A percentile compares a stretch with the other conserved stretches of the same genome.
These are phyloP conservation scores for Dasypogon diadema DNA, from an alignment of 2,888 invertebrate species.

Conservation along the genomic window DNA sequence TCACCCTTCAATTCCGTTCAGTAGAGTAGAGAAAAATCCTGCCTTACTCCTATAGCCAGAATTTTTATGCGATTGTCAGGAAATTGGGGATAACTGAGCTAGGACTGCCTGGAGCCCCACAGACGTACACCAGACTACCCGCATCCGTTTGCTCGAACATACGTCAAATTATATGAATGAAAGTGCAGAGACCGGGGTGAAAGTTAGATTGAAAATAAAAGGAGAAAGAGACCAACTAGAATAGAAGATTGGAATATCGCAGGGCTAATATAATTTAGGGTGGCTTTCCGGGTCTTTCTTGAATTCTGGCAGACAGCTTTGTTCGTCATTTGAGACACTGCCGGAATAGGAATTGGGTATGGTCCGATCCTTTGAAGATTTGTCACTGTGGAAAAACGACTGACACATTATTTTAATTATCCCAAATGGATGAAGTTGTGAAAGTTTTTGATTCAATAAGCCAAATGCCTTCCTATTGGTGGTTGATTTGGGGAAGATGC, in stretches of 20 bases:
- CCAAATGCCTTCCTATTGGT: neutral
- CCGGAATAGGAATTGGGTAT: neutral
- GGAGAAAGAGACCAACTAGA: conserved; percentile 5
- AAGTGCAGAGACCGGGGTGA: conserved; percentile 46
- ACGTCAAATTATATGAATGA: conserved; percentile 50
- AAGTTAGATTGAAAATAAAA: conserved; percentile 43
- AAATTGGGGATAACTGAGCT: conserved; percentile 45
- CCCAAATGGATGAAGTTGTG: conserved; percentile 53
- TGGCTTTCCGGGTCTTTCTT: conserved; percentile 47
- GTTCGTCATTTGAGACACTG: neutral
- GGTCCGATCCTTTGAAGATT: conserved; percentile 49
- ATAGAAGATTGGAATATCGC: conserved; percentile 33
- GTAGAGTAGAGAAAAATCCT: neutral
- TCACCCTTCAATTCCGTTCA: conserved; percentile 8
- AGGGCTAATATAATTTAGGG: conserved; percentile 51
- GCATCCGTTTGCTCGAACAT: conserved; percentile 39
- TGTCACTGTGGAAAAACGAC: conserved; percentile 52
- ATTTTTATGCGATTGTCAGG: conserved; percentile 47
- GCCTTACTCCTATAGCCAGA: neutral
- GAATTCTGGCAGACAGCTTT: neutral
- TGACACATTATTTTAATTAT: conserved; percentile 56
- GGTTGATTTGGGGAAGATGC: neutral
- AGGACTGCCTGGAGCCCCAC: conserved; percentile 1
- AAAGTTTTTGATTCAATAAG: conserved; percentile 49
- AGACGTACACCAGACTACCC: conserved; percentile 16